Base-by-base conservation (phyloP, 2,888 invertebrate genomes). In the Branchellion lobata region DNA sequence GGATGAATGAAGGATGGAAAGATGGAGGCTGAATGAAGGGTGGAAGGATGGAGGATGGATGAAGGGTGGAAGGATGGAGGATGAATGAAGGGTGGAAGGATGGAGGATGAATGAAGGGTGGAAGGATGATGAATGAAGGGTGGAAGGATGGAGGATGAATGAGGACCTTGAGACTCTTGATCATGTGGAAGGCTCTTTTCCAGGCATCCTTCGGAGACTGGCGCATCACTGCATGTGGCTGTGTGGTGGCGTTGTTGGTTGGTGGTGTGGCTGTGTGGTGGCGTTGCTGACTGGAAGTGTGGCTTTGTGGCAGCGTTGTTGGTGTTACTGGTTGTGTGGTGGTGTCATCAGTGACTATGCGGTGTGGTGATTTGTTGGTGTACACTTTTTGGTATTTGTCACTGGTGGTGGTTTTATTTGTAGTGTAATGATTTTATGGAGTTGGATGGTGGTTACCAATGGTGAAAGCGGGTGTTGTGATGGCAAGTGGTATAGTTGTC, bases 141-240 rank as follows among this genome's bases (percentile, higher is more conserved):
- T 8, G 8, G 47, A 47, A 47, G 47, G 8, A 47, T 18, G 8
- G 8, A 18, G 18, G 18, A 14, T 14, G 11, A 47, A 47, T 47
- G 18, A 8, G n/a, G 11, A 57, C 61, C 61, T 85, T 83, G 83
- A 86, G 80, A 18, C 68, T 24, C 34, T 78, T 75, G 71, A 82
- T 68, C 76, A 80, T 77, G 65, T 80, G 69, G 29, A 82, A 69
- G 8, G 82, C 82, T 14, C 80, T 80, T 36, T 80, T 79, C 82
- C 82, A 82, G 81, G 81, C 29, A 77, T 18, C 27, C 79, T 36
- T n/a, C 76, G 80, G 8, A 79, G 79, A 31, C 53, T 18, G n/a
- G 79, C 33, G 3, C 72, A 75, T 18, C 27, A 57, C 34, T 69
- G 51, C 21, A 40, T 21, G 0, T 34, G 36, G 33, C 34, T 77